Evolutionary conservation across 2,888 invertebrate species (phyloP).

Genomic region (Zhengitettix transpicula): DNA sequence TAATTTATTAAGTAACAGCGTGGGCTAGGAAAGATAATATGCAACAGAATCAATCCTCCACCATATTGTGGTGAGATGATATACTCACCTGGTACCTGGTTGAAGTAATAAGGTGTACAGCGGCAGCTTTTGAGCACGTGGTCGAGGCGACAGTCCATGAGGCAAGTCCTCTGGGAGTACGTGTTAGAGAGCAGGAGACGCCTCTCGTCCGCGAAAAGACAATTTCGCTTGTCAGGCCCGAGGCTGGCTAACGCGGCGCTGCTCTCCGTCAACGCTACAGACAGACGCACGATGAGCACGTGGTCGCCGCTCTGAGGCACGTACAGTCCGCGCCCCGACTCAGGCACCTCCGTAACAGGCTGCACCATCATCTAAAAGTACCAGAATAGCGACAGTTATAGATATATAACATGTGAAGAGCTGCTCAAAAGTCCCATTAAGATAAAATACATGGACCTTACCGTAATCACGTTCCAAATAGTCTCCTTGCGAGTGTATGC

Average conservation of each 20-base stretch:
- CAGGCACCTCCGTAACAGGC: neutral
- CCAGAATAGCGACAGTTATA: too few species aligned
- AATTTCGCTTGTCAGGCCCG: slow-evolving; percentile 11
- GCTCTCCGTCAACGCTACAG: slow-evolving; percentile 13
- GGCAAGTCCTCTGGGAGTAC: slow-evolving; percentile 17
- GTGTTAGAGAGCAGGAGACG: slow-evolving; percentile 11
- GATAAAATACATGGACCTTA: too few species aligned
- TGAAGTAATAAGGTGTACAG: slow-evolving; percentile 18
- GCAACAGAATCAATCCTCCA: too few species aligned
- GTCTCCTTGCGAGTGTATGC: too few species aligned
- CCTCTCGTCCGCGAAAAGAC: neutral
- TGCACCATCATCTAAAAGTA: too few species aligned
- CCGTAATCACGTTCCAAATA: too few species aligned
- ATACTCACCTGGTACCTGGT: neutral
- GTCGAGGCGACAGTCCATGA: slow-evolving; percentile 17
- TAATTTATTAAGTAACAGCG: neutral
- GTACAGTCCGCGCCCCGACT: neutral
- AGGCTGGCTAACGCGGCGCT: slow-evolving; percentile 15
- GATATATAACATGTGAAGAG: too few species aligned
- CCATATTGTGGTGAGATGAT: neutral
- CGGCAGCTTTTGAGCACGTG: slow-evolving; percentile 15
- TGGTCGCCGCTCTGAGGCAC: neutral
- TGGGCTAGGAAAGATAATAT: neutral
- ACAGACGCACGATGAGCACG: slow-evolving; percentile 1
- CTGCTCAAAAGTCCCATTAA: too few species aligned